Conservation (phyloP, 2,113 vertebrate genomes). For the Ceratotherium simum region DNA sequence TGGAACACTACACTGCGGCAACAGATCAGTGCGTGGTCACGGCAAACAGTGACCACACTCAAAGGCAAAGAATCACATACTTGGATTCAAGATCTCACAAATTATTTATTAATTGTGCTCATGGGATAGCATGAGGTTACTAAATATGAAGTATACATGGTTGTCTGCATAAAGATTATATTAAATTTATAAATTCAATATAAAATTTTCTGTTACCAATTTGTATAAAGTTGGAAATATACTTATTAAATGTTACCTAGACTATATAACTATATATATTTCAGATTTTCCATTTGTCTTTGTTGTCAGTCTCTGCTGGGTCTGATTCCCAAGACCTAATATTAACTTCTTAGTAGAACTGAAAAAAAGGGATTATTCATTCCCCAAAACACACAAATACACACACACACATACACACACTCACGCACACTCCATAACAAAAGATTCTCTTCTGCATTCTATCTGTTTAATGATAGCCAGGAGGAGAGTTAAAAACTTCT, state of each 20-base stretch:
- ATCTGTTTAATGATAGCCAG: neutral
- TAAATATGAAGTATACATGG: neutral
- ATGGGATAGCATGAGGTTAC: neutral
- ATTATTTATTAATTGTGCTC: neutral
- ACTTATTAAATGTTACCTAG: neutral
- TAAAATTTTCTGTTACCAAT: neutral
- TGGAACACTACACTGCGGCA: neutral
- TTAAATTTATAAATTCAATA: neutral
- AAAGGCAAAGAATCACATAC: neutral
- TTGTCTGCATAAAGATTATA: neutral
- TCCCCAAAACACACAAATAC: neutral
- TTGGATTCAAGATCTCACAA: neutral
- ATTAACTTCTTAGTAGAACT: neutral
- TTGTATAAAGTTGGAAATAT: neutral
- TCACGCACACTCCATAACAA: neutral
- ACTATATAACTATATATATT: neutral
- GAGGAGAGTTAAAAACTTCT: neutral
- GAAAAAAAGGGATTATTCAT: neutral
- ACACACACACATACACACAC: neutral
- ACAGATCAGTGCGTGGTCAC: neutral
- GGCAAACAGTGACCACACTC: neutral
- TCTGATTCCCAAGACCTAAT: neutral
- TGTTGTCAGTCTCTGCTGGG: neutral
- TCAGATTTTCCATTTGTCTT: neutral
- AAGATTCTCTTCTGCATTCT: neutral